Evolutionary conservation across 2,113 vertebrate species (phyloP).

Genomic region (Merops nubicus): DNA sequence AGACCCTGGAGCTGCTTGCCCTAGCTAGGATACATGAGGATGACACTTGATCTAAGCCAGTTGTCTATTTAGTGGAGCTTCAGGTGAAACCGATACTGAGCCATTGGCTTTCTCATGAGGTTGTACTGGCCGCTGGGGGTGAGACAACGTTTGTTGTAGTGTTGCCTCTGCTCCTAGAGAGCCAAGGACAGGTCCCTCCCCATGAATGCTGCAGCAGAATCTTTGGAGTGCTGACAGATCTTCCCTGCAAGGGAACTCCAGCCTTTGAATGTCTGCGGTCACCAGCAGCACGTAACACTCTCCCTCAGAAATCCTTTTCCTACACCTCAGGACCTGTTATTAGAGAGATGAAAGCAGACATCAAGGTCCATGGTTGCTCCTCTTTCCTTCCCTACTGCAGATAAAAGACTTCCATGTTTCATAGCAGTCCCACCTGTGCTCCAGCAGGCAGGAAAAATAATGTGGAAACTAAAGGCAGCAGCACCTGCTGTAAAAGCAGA

Average conservation of each 20-base stretch:
- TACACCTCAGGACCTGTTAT: background rate
- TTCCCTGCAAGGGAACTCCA: background rate
- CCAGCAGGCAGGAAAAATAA: background rate
- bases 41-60: background rate
- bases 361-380: background rate
- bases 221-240: background rate
- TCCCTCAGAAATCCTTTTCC: background rate
- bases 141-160: background rate
- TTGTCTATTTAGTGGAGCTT: background rate
- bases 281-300: fast-evolving
- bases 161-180: background rate
- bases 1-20: background rate
- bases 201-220: background rate
- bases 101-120: background rate
- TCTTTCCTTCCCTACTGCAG: background rate
- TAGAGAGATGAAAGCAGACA: background rate
- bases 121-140: background rate
- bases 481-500: background rate
- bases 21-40: background rate
- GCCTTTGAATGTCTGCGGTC: background rate
- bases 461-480: background rate
- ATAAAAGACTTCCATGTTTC: background rate
- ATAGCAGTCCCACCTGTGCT: background rate
- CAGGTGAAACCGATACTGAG: background rate
- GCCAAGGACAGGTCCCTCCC: background rate